Evolutionary conservation across 2,797 vertebrate species (phyloP), one percentile per base, ranked within the genome.

Genomic region (Poecile montanus): DNA sequence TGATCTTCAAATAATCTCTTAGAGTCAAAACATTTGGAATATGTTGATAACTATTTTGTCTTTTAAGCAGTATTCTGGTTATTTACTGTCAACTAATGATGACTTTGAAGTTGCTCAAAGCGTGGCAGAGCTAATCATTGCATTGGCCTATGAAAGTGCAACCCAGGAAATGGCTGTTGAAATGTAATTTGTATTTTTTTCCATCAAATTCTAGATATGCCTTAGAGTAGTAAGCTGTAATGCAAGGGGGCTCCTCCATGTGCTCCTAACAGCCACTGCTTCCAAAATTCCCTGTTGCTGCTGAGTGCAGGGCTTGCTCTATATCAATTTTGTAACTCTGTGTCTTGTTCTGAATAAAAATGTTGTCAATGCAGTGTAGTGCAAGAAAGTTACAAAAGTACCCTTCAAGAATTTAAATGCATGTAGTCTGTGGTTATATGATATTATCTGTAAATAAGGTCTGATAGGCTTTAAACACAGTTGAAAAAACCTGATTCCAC

Each of bases 31-130:
- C 60, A 30, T n/a, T 62, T 78, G 32, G 23, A 78, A 65, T 57
- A 25, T 51, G 53, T 25, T 76, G 80, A 60, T 88, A 93, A 79
- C n/a, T 57, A 10, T 22, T 77, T 84, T 12, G 48, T 74, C 40
- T 88, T 95, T 94, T 67, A 67, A 90, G 48, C 21, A 81, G 23
- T 20, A 27, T 85, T 85, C 48, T 72, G 34, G 70, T 92, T 86
- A 89, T 94, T 94, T 63, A 21, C 32, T 65, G 32, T 30, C 38
- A 80, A 17, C 58, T 90, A 76, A 44, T 58, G 47, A 40, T 56
- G n/a, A 48, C 73, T 93, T 85, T 85, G 76, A 88, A 91, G 87
- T 71, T 11, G 30, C 36, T 73, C 30, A 21, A 73, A 73, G 61
- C 13, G 5, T 61, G 44, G 32, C 57, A 86, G 21, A 80, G 44